Conservation (phyloP, 1,140 invertebrate species). For the Drosophila orena region DNA sequence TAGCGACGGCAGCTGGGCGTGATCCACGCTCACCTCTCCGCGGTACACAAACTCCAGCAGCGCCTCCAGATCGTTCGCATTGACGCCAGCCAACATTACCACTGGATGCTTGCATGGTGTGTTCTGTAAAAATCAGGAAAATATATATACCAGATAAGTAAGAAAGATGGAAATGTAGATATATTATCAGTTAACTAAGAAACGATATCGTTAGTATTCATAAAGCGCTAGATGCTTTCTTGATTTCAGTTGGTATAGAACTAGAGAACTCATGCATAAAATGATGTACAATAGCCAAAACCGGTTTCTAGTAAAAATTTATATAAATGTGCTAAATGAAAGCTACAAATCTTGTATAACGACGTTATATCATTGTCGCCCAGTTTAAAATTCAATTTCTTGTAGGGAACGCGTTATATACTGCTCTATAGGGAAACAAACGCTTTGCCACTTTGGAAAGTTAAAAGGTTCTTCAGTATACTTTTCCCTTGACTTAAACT, state of each 20-base stretch:
- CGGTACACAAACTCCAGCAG: constrained; percentile 88
- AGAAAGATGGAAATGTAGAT: too few species aligned
- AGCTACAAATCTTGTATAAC: background rate
- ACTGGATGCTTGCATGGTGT: constrained; percentile 89
- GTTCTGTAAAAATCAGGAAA: constrained; percentile 81
- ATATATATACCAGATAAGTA: too few species aligned
- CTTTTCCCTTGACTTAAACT: background rate
- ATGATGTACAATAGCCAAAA: too few species aligned
- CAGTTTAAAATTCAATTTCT: too few species aligned
- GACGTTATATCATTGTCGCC: too few species aligned
- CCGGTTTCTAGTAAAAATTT: too few species aligned
- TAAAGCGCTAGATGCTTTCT: too few species aligned
- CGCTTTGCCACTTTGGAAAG: background rate
- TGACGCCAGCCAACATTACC: constrained; percentile 88
- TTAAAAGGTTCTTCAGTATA: background rate
- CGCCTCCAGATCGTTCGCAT: constrained; percentile 87
- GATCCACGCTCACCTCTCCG: constrained; percentile 88
- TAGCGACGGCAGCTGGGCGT: constrained; percentile 87
- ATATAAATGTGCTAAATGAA: background rate
- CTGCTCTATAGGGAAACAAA: background rate
- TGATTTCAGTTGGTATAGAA: too few species aligned
- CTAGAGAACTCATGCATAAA: too few species aligned
- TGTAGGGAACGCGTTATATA: too few species aligned
- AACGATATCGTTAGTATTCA: too few species aligned
- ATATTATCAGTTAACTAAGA: too few species aligned